Evolutionary conservation across 2,888 invertebrate species (phyloP), one percentile per base, ranked within the genome.

Genomic region (Acleris emargana): DNA sequence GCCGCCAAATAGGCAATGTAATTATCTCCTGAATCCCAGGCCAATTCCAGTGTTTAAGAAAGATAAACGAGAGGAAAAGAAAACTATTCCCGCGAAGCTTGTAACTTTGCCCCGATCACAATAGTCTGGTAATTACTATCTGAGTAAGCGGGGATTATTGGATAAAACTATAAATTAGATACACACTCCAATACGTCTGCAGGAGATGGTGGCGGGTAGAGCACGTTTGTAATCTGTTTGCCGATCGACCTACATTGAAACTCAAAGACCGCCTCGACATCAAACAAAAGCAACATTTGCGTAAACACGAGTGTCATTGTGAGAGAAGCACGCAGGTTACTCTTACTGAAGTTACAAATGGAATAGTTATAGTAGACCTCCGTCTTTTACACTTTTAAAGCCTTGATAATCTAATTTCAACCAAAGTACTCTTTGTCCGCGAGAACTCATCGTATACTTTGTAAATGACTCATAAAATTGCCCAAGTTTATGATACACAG

Each of bases 41-140:
- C 86, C 87, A 87, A 90, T 88, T 89, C 86, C 87, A 86, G 84
- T 91, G 88, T 89, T 89, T 89, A 91, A 91, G 90, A 89, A 88
- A 91, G 91, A 91, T 91, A 91, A 91, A 91, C 88, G 91, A 84
- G 82, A 79, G 82, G 77, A 77, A 84, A 88, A 85, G 84, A 82
- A 85, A 87, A 86, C 86, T 84, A 84, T 84, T 88, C 81, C 78
- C 80, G 80, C 82, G 77, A 81, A 87, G 85, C 83, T 86, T 86
- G 84, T 83, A 83, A 85, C 81, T 84, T 77, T 74, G 75, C 79
- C 76, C 72, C 69, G 64, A 81, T 80, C 81, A 81, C 80, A 77
- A 77, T 78, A 78, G 77, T 76, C 74, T 71, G 75, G 79, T 82
- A 85, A 87, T 87, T 85, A 83, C 81, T 76, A 70, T 70, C 72